Evolutionary conservation across 2,888 invertebrate genomes (phyloP), one percentile per base, ranked within the genome.

Genomic region (Ophion obscuratus): DNA sequence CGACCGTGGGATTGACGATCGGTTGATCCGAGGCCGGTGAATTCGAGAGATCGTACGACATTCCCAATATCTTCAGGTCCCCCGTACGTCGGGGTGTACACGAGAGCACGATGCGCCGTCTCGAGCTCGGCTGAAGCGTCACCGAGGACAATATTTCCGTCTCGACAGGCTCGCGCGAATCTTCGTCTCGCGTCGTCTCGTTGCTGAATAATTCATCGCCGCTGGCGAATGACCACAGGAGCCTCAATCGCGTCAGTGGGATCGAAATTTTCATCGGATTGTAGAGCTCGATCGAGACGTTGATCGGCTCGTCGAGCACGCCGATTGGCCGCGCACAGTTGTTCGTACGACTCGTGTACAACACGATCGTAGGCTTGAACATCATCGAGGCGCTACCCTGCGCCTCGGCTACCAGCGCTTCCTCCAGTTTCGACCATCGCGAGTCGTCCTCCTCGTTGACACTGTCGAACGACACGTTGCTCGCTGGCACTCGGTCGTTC

Each of bases 301-400:
- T 97, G 78, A 98, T 96, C 0, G 97, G 97, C 93, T 99, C 98
- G 93, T 97, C 97, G 89, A 97, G 95, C 71, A 97, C 96, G 11
- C 97, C 97, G 31, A 96, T 94, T 2, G 98, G 97, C 90, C 96
- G 96, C 10, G 62, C 24, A 73, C 95, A 94, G 88, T 96, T 96
- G 87, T 97, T 96, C 81, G 96, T 96, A 81, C 95, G 95, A 87
- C 95, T 95, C 0, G 96, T 97, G 92, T 97, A 97, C 77, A 98
- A 95, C 87, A 97, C 97, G 44, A 97, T 95, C 1, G 97, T 96
- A 0, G 98, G 98, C 91, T 97, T 97, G 93, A 98, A 98, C 87
- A 97, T 96, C 95, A 97, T 96, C 6, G 97, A 96, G 31, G 96
- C 95, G 2, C 95, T 95, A 73, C 96, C 96, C 83, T 96, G 96